phyloP scores from a whole-genome alignment of 2,797 vertebrate species.

The Eospalax fontanierii region DNA sequence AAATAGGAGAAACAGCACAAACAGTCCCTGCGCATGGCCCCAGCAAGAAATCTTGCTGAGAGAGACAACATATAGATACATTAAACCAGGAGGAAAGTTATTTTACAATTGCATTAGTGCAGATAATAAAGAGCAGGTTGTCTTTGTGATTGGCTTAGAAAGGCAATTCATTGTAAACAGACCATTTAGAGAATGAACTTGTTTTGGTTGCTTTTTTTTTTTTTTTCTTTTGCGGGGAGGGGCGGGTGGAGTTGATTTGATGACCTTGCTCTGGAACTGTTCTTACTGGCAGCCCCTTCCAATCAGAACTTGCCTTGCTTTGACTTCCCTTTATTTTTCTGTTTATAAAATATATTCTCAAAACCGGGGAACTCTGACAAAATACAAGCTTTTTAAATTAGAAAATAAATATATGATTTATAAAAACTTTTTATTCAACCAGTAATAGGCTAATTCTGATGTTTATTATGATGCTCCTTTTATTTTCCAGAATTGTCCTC shows the following conservation, averaged over 20 bases:
- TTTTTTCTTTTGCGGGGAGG: background rate
- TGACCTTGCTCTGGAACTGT: background rate
- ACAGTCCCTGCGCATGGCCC: background rate
- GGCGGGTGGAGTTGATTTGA: background rate
- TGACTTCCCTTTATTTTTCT: background rate
- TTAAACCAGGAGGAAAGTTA: background rate
- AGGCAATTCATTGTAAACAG: background rate
- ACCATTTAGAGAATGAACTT: background rate
- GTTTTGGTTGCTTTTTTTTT: background rate
- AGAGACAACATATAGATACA: background rate
- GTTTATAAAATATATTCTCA: conserved; percentile 34
- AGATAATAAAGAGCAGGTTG: background rate
- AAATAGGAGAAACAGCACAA: background rate
- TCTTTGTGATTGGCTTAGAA: background rate
- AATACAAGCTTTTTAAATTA: background rate
- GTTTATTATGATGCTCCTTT: background rate
- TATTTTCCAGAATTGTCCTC: conserved; percentile 10
- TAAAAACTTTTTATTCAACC: conserved; percentile 3
- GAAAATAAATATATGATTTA: background rate
- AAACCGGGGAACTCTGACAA: conserved; percentile 48
- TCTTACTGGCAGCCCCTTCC: background rate
- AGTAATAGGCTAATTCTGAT: background rate
- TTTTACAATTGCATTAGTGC: background rate
- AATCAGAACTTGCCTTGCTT: background rate
- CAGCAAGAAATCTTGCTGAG: background rate